Conservation (phyloP, 2,797 vertebrate genomes). For the Sebastes cheni region DNA sequence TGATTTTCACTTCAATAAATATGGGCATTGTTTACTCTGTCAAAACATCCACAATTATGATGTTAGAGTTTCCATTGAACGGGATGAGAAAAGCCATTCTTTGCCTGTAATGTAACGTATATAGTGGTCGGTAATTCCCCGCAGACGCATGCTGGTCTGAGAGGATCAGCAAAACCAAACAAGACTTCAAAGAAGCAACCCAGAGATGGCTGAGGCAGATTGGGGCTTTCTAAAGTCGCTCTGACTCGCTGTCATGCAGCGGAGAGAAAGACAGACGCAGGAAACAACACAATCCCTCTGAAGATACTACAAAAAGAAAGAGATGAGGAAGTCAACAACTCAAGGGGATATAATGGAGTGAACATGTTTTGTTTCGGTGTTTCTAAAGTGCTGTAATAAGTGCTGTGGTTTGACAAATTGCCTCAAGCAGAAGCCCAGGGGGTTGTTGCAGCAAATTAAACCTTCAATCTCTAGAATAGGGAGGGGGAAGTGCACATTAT, state of each 20-base stretch:
- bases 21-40: neutral
- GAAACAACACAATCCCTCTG: conserved; percentile 59
- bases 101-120: neutral
- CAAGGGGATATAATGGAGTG: conserved; percentile 58
- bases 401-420: conserved; percentile 68
- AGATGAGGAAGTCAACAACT: conserved; percentile 63
- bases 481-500: conserved; percentile 21
- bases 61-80: neutral
- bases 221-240: conserved; percentile 54
- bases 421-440: conserved; percentile 52
- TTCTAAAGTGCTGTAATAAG: conserved; percentile 69
- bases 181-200: conserved; percentile 62
- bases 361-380: conserved; percentile 58
- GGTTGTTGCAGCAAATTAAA: conserved; percentile 57
- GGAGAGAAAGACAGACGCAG: conserved; percentile 40
- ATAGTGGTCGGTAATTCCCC: conserved; percentile 17
- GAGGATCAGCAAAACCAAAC: conserved; percentile 51
- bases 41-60: neutral
- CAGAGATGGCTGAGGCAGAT: conserved; percentile 62
- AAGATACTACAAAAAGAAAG: conserved; percentile 57
- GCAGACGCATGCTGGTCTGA: conserved; percentile 37
- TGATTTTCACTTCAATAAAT: neutral
- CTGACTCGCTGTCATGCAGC: conserved; percentile 52
- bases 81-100: neutral
- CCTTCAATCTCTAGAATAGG: conserved; percentile 40